phyloP scores from a whole-genome alignment of 1,140 invertebrate genomes.

The Halesus radiatus region DNA sequence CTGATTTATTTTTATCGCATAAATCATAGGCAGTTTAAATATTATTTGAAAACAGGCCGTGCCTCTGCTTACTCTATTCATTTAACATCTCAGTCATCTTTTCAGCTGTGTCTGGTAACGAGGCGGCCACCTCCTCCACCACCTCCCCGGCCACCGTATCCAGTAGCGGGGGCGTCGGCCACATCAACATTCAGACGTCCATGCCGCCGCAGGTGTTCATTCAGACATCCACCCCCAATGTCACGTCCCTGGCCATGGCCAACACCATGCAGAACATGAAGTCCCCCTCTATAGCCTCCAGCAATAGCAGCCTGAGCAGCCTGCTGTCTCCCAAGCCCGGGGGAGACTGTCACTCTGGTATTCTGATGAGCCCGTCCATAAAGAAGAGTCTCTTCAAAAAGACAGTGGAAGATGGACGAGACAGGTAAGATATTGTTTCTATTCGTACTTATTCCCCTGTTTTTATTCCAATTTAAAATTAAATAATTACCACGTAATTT shows the following conservation, averaged over 20 bases:
- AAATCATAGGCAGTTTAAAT: slow-evolving; percentile 12
- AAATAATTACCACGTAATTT: no score
- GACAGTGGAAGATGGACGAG: slow-evolving; percentile 92
- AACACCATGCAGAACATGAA: slow-evolving; percentile 47
- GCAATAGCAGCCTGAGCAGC: slow-evolving; percentile 37
- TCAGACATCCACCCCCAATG: slow-evolving; percentile 12
- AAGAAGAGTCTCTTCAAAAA: slow-evolving; percentile 91
- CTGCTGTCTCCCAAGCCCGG: slow-evolving; percentile 60
- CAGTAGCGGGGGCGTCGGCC: not conserved
- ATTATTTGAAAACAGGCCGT: not conserved
- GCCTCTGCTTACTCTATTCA: no score
- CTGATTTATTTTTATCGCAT: no score
- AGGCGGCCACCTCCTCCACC: slow-evolving; percentile 15
- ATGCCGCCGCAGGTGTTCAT: slow-evolving; percentile 14
- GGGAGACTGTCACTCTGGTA: slow-evolving; percentile 51
- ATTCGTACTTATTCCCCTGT: not conserved
- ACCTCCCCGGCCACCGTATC: not conserved
- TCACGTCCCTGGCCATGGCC: not conserved
- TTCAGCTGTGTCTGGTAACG: slow-evolving; percentile 48
- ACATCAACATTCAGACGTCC: not conserved
- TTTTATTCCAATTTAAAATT: no score
- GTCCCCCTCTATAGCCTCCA: slow-evolving; percentile 42
- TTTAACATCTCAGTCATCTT: slow-evolving; percentile 11
- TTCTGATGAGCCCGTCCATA: slow-evolving; percentile 65
- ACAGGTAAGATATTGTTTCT: slow-evolving; percentile 78